A percentile compares a stretch with the other conserved stretches of the same genome.
Conservation (phyloP, 1,140 invertebrate genomes). For the Holcopasites calliopsidis region DNA sequence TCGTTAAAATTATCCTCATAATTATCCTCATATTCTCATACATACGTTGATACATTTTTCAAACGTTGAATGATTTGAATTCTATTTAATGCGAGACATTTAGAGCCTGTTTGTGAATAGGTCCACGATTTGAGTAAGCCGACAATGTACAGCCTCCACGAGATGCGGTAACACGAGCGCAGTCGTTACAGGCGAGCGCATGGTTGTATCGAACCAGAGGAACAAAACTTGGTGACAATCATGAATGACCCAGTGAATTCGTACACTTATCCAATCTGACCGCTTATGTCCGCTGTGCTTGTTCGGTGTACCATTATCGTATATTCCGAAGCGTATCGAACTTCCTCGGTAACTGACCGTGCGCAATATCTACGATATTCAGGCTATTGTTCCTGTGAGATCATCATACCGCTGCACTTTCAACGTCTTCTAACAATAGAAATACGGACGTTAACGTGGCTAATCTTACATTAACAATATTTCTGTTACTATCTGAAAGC, state of each 20-base stretch:
- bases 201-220: neutral
- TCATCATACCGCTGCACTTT: constrained; percentile 15
- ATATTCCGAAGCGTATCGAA: constrained; percentile 48
- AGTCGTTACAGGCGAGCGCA: neutral
- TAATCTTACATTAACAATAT: neutral
- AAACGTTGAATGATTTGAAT: neutral
- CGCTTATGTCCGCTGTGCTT: constrained; percentile 38
- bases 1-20: too few species aligned
- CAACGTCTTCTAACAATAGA: constrained; percentile 39
- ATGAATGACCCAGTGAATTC: constrained; percentile 20
- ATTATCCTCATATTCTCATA: too few species aligned
- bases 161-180: neutral
- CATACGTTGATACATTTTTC: neutral
- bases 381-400: constrained; percentile 2
- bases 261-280: constrained; percentile 38
- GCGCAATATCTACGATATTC: constrained; percentile 34
- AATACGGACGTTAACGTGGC: constrained; percentile 14
- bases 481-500: too few species aligned
- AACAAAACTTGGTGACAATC: constrained; percentile 53
- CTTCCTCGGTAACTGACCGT: constrained; percentile 22
- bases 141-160: neutral
- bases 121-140: neutral
- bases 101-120: neutral
- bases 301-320: constrained; percentile 44
- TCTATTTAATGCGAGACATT: neutral